Percentiles rank a stretch among this genome's conserved stretches.
Conservation (phyloP, 2,888 invertebrate genomes). For the Lacanobia wlatinum region DNA sequence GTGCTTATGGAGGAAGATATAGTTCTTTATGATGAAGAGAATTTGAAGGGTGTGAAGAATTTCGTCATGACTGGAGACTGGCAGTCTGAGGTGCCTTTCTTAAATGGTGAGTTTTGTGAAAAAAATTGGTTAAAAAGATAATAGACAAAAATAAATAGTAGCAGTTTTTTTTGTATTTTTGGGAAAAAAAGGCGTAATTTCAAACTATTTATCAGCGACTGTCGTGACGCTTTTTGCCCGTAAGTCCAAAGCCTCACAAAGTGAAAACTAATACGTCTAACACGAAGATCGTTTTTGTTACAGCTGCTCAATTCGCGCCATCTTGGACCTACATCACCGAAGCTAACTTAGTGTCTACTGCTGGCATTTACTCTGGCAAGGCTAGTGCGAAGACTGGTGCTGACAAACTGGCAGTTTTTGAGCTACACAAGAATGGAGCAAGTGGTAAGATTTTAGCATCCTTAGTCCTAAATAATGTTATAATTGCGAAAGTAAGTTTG, state of each 20-base stretch:
- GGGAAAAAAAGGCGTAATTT: too few species aligned
- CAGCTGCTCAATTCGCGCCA: conserved; percentile 77
- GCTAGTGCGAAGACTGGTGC: conserved; percentile 55
- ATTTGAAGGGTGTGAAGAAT: conserved; percentile 72
- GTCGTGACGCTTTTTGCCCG: too few species aligned
- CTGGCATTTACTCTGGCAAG: conserved; percentile 72
- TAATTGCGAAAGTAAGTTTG: too few species aligned
- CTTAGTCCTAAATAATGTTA: too few species aligned
- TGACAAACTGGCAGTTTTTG: conserved; percentile 67
- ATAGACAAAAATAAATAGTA: too few species aligned
- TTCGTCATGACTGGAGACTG: conserved; percentile 75
- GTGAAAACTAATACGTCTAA: too few species aligned
- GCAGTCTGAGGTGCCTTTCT: conserved; percentile 68
- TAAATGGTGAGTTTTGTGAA: conserved; percentile 74
- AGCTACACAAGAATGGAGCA: conserved; percentile 69
- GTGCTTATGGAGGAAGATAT: conserved; percentile 82
- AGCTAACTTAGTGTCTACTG: conserved; percentile 74
- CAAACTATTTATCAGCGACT: too few species aligned
- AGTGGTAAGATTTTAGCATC: conserved; percentile 65
- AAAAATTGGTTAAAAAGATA: too few species aligned
- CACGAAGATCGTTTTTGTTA: conserved; percentile 40
- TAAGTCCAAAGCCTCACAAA: too few species aligned
- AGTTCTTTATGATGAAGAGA: conserved; percentile 67
- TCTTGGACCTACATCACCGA: conserved; percentile 77
- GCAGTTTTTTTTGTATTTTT: too few species aligned